Evolutionary conservation across 2,797 vertebrate species (phyloP).

Genomic region (Ataeniobius toweri): DNA sequence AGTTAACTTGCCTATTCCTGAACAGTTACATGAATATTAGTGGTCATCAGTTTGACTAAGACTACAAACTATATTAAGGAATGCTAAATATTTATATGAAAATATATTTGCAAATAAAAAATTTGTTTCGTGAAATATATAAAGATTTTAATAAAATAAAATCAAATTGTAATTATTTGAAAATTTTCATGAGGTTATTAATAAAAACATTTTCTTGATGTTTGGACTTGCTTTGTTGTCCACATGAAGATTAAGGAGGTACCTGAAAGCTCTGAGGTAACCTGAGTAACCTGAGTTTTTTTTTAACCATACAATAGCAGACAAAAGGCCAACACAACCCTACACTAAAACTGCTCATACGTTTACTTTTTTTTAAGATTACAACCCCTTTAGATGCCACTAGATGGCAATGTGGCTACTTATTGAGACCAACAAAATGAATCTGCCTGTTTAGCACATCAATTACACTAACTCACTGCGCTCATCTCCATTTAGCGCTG

Average conservation of each 20-base stretch:
- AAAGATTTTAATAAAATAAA: not conserved
- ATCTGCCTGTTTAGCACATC: slow-evolving; percentile 46
- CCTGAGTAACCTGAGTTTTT: slow-evolving; percentile 10
- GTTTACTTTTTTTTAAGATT: slow-evolving; percentile 15
- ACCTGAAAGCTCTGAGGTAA: not conserved
- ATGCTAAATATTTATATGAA: not conserved
- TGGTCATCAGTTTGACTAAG: not conserved
- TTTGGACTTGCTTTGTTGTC: not conserved
- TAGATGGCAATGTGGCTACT: slow-evolving; percentile 71
- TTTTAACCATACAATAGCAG: slow-evolving; percentile 54
- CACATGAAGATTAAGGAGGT: not conserved
- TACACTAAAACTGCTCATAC: slow-evolving; percentile 41
- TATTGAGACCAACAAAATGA: slow-evolving; percentile 13
- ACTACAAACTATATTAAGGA: not conserved
- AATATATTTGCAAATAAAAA: not conserved
- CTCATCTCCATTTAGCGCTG: slow-evolving; percentile 48
- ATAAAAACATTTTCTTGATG: not conserved
- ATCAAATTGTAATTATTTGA: not conserved
- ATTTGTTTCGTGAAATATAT: not conserved
- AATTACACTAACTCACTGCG: slow-evolving; percentile 40
- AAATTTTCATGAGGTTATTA: not conserved
- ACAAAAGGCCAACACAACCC: slow-evolving; percentile 62
- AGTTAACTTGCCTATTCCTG: no score
- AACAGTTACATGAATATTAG: not conserved
- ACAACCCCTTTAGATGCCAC: slow-evolving; percentile 38